phyloP scores from a whole-genome alignment of 1,140 invertebrate species.

The Phortica variegata region DNA sequence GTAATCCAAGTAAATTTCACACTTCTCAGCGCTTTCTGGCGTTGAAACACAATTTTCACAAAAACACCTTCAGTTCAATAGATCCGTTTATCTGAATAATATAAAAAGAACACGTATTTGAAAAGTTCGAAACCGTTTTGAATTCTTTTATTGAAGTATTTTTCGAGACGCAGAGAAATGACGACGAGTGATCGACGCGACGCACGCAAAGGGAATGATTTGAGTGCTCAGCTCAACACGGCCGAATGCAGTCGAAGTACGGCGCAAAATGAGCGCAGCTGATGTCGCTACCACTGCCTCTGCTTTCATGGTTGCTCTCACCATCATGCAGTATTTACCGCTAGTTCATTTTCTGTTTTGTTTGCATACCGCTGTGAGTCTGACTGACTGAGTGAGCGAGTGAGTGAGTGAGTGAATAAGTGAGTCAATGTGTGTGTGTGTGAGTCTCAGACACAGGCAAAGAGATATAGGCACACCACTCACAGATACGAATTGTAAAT shows the following conservation, averaged over 20 bases:
- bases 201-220: slow-evolving; percentile 53
- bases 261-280: slow-evolving; percentile 47
- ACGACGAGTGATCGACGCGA: slow-evolving; percentile 51
- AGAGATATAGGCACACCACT: neutral
- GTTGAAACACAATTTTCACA: too few species aligned
- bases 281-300: slow-evolving; percentile 16
- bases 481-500: neutral
- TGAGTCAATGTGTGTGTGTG: slow-evolving; percentile 13
- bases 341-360: slow-evolving; percentile 37
- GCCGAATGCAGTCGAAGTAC: slow-evolving; percentile 48
- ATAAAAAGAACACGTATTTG: slow-evolving; percentile 12
- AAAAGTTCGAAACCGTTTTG: slow-evolving; percentile 28
- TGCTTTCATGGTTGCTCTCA: too few species aligned
- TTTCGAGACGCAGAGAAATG: slow-evolving; percentile 29
- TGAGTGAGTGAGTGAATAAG: too few species aligned
- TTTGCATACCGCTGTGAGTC: slow-evolving; percentile 7
- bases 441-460: slow-evolving; percentile 20
- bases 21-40: too few species aligned
- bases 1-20: too few species aligned
- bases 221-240: too few species aligned
- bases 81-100: slow-evolving; percentile 16
- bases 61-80: too few species aligned
- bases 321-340: slow-evolving; percentile 33
- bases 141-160: slow-evolving; percentile 15
- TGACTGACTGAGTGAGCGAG: neutral